Conservation (phyloP, 23 tunicate species). For the Halocynthia aurantium region DNA sequence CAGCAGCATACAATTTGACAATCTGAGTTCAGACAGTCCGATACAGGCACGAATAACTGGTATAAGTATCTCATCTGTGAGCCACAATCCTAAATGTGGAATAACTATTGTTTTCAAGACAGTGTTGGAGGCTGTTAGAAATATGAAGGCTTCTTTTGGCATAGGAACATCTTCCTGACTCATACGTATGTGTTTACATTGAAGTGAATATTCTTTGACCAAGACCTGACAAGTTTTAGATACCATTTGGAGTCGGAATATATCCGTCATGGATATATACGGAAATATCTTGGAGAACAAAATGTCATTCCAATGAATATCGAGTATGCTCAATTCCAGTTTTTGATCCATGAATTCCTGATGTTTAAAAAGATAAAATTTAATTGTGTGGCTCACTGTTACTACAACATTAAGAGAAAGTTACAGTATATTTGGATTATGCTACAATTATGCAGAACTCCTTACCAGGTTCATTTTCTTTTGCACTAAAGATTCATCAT, state of each 20-base stretch:
- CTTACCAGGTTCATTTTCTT: no score
- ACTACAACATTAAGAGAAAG: no score
- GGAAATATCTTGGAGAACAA: not conserved
- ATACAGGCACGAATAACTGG: not conserved
- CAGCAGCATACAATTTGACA: not conserved
- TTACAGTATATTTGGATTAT: no score
- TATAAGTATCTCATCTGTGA: conserved; percentile 4
- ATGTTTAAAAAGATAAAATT: no score
- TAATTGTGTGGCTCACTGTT: no score
- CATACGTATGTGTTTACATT: not conserved
- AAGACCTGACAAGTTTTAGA: not conserved
- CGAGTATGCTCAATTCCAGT: no score
- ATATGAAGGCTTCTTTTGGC: conserved; percentile 1
- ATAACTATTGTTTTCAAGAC: not conserved
- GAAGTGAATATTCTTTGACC: conserved; percentile 4
- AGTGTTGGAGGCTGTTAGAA: not conserved
- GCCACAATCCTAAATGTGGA: conserved; percentile 4
- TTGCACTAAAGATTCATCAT: no score
- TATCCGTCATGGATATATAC: conserved; percentile 10
- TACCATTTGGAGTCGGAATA: conserved; percentile 10
- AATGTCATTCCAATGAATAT: not conserved
- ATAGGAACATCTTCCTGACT: not conserved
- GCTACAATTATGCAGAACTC: no score
- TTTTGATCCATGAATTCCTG: no score
- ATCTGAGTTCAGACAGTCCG: not conserved